A percentile compares a stretch with the other conserved stretches of the same genome.
These are phyloP conservation scores for Oedothorax gibbosus DNA, from an alignment of 1,140 invertebrate genomes.

Conservation along the genomic window DNA sequence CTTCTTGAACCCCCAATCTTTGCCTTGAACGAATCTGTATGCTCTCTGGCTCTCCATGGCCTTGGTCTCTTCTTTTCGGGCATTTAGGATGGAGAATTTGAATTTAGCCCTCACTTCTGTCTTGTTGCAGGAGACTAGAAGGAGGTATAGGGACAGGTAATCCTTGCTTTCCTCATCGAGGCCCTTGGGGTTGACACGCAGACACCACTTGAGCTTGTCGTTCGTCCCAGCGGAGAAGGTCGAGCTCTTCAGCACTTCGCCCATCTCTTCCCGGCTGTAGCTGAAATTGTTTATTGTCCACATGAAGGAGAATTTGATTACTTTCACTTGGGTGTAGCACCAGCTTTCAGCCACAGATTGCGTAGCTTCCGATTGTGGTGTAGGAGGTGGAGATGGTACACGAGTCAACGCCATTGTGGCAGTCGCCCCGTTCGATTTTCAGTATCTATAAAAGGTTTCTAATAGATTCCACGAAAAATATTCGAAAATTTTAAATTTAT, in stretches of 20 bases:
- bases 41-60: slow-evolving; percentile 96
- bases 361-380: slow-evolving; percentile 57
- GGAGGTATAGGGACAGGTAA: slow-evolving; percentile 97
- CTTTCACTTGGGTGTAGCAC: slow-evolving; percentile 76
- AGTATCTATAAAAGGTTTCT: not conserved
- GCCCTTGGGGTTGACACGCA: slow-evolving; percentile 99
- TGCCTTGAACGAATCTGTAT: slow-evolving; percentile 99
- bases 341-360: slow-evolving; percentile 64
- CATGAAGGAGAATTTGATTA: slow-evolving; percentile 99
- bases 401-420: slow-evolving; percentile 62
- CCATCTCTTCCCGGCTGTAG: slow-evolving; percentile 99
- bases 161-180: slow-evolving; percentile 99
- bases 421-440: slow-evolving; percentile 15
- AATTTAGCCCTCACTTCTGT: slow-evolving; percentile 99
- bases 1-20: slow-evolving; percentile 99
- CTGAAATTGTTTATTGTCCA: slow-evolving; percentile 99
- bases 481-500: not conserved
- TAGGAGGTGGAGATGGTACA: slow-evolving; percentile 63
- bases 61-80: slow-evolving; percentile 99
- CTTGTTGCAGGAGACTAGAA: slow-evolving; percentile 99
- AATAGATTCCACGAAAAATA: not conserved
- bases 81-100: slow-evolving; percentile 99
- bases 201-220: slow-evolving; percentile 99
- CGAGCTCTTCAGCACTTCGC: slow-evolving; percentile 98
- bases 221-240: slow-evolving; percentile 99